Percentiles rank a stretch among this genome's conserved stretches.
phyloP scores from a whole-genome alignment of 2,888 invertebrate species.

The Caenorhabditis uteleia region DNA sequence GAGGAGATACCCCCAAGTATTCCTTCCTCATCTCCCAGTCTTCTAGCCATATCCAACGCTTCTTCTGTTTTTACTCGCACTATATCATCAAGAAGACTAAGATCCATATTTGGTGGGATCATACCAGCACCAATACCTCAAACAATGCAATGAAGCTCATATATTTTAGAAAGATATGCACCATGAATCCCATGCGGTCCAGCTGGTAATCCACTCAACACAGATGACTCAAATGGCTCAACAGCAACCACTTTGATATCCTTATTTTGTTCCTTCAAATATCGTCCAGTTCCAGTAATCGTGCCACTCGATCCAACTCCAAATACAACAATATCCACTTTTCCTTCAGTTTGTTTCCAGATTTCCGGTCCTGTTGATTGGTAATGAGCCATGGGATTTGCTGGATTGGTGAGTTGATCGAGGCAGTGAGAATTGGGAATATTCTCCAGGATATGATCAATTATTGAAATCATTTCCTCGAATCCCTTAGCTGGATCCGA shows the following conservation, averaged over 20 bases:
- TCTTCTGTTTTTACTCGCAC: conserved; percentile 40
- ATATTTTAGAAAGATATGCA: neutral
- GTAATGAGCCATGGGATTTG: conserved; percentile 64
- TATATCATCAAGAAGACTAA: conserved; percentile 20
- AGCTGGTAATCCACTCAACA: conserved; percentile 37
- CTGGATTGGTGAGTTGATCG: conserved; percentile 60
- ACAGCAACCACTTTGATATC: conserved; percentile 38
- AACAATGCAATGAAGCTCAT: neutral
- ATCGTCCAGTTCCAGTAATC: conserved; percentile 47
- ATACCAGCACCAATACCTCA: conserved; percentile 53
- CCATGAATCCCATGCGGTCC: conserved; percentile 52
- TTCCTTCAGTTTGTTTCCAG: conserved; percentile 63
- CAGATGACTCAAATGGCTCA: conserved; percentile 50
- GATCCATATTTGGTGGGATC: conserved; percentile 42
- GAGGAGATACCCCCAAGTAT: conserved; percentile 52
- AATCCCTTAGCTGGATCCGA: conserved; percentile 35
- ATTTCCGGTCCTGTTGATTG: conserved; percentile 67
- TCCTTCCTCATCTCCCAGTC: conserved; percentile 45
- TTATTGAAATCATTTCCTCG: conserved; percentile 24
- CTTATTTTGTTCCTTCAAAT: conserved; percentile 39
- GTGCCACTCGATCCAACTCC: conserved; percentile 65
- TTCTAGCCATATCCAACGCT: conserved; percentile 46
- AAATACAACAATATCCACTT: conserved; percentile 63
- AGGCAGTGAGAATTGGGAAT: conserved; percentile 48
- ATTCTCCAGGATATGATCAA: conserved; percentile 20